A percentile compares a stretch with the other conserved stretches of the same genome.
These are phyloP conservation scores for Eriocheir sinensis DNA, from an alignment of 1,140 invertebrate genomes.

Conservation along the genomic window DNA sequence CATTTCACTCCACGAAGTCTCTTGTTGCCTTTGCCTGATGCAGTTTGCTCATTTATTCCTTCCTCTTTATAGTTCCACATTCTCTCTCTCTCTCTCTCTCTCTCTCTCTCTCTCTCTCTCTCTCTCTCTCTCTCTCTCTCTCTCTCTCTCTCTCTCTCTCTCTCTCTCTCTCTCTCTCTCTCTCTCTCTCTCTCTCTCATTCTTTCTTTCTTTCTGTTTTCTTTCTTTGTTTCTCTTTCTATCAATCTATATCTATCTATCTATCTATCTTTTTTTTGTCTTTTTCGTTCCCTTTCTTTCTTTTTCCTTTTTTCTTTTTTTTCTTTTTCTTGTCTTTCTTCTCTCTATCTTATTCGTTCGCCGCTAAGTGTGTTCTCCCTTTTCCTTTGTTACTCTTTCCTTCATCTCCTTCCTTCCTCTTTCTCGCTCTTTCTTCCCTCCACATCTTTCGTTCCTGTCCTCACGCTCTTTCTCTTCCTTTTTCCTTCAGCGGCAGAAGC, in stretches of 20 bases:
- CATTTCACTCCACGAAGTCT: not conserved
- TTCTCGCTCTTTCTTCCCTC: no score
- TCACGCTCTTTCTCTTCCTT: no score
- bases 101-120: not conserved
- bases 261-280: not conserved
- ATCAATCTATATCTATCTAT: not conserved
- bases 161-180: not conserved
- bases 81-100: not conserved
- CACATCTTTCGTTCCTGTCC: no score
- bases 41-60: no score
- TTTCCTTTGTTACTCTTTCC: not conserved
- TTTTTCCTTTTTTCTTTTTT: not conserved
- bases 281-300: not conserved
- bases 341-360: no score
- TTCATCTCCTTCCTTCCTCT: not conserved
- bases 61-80: not conserved
- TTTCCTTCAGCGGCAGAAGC: no score
- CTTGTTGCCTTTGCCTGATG: not conserved
- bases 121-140: not conserved
- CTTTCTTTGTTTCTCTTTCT: not conserved
- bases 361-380: no score
- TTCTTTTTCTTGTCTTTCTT: no score
- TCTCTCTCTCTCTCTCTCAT: not conserved
- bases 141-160: not conserved
- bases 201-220: not conserved